phyloP scores from a whole-genome alignment of 2,113 vertebrate genomes.

The Odontophorus gujanensis region DNA sequence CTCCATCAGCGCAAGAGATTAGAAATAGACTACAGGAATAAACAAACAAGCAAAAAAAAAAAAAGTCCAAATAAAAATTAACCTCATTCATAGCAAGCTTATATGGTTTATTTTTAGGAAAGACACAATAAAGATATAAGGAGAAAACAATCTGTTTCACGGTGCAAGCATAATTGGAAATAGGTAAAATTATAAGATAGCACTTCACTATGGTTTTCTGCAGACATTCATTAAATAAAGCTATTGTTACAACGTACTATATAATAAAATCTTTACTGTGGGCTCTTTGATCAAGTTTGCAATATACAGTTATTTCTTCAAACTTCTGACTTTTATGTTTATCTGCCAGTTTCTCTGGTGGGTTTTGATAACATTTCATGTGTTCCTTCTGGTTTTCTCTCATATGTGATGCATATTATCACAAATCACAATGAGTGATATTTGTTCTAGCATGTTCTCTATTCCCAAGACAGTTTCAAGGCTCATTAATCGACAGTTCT shows the following conservation, averaged over 20 bases:
- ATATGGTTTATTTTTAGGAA: not conserved
- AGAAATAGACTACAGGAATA: not conserved
- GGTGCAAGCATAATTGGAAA: not conserved
- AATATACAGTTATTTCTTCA: not conserved
- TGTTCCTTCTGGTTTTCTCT: not conserved
- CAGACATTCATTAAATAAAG: not conserved
- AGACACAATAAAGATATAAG: not conserved
- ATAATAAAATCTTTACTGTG: not conserved
- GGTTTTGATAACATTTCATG: not conserved
- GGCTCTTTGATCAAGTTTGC: not conserved
- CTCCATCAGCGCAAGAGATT: not conserved
- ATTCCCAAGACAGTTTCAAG: not conserved
- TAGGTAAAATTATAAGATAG: not conserved
- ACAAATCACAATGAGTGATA: not conserved
- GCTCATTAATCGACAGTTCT: not conserved
- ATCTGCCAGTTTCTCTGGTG: not conserved
- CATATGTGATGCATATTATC: not conserved
- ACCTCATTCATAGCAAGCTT: not conserved
- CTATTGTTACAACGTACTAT: not conserved
- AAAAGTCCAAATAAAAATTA: not conserved
- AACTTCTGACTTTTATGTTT: not conserved
- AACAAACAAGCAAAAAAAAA: not conserved
- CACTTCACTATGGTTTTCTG: not conserved
- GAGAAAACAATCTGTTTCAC: not conserved
- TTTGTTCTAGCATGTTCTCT: not conserved